Evolutionary conservation across 2,113 vertebrate genomes (phyloP), one percentile per base, ranked within the genome.

Genomic region (Podocnemis expansa): DNA sequence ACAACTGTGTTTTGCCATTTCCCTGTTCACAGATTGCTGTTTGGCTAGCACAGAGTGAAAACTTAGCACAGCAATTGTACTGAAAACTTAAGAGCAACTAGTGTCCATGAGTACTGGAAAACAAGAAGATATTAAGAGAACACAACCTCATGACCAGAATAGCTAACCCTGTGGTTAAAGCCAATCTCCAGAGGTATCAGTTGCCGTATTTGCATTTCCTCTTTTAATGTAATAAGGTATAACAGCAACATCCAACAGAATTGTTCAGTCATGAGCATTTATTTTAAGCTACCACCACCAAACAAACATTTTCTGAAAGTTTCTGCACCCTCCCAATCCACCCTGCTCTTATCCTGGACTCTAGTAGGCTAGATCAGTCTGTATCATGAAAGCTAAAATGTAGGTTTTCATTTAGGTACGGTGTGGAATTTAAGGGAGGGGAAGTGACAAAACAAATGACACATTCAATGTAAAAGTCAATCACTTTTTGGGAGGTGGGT

Each of bases 201-300:
- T 25, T 34, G 84, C 83, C 93, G 94, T 73, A 84, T 84, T 38
- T 31, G 19, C 51, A 41, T 82, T 96, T 83, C 56, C 51, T 54
- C 76, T 2, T 91, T 90, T 55, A 78, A 27, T 6, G 92, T 31
- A 17, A 78, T 29, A 92, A n/a, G 12, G 82, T 58, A 25, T 58
- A 45, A 79, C 63, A 80, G 67, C 88, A 41, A 29, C 41, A 24
- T 49, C 27, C 16, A 17, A 58, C 82, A 5, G 60, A 41, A 86
- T 17, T 47, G 93, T 29, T 85, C 91, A 49, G 92, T 93, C 88
- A 47, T 73, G 63, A 90, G 93, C 80, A 94, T 34, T 93, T 96
- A 94, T 94, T 96, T 96, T 24, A 54, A 47, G 94, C 58, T 80
- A 85, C 60, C 80, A n/a, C n/a, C n/a, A 0, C n/a, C n/a, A 38